A percentile compares a stretch with the other conserved stretches of the same genome.
Evolutionary conservation across 2,797 vertebrate species (phyloP).

Genomic region (Mus caroli): DNA sequence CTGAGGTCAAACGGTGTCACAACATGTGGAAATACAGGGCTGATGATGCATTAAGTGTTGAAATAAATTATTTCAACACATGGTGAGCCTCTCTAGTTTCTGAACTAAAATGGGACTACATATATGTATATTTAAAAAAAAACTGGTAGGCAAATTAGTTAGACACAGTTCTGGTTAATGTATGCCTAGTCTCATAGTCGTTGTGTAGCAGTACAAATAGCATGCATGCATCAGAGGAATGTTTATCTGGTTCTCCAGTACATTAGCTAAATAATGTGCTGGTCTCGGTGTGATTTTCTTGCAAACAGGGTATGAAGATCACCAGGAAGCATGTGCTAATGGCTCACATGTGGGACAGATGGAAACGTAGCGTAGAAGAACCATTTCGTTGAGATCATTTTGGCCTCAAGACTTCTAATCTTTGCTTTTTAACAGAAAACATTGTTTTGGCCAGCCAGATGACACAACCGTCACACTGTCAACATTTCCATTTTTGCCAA

Average conservation of each 20-base stretch:
- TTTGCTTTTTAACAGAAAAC: conserved; percentile 78
- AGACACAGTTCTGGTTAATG: conserved; percentile 39
- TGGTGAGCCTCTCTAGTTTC: conserved; percentile 55
- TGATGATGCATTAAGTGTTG: conserved; percentile 77
- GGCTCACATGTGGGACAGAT: conserved; percentile 77
- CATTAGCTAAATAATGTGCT: conserved; percentile 59
- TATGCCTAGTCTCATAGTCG: conserved; percentile 23
- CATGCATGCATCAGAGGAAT: conserved; percentile 8
- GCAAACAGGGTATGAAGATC: conserved; percentile 73
- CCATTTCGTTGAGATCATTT: conserved; percentile 80
- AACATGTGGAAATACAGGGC: conserved; percentile 74
- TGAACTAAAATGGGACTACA: conserved; percentile 44
- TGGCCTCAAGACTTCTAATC: conserved; percentile 72
- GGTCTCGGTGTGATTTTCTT: conserved; percentile 62
- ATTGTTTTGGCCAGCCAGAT: conserved; percentile 74
- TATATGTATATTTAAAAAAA: background rate
- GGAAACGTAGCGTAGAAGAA: conserved; percentile 72
- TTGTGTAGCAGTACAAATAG: conserved; percentile 43
- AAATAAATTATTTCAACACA: conserved; percentile 83
- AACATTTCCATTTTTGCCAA: conserved; percentile 74
- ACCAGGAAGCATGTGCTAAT: conserved; percentile 76
- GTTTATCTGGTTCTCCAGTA: conserved; percentile 72
- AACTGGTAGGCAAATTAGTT: background rate
- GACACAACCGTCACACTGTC: conserved; percentile 72
- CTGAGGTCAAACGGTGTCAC: conserved; percentile 79